These are phyloP conservation scores for Drosophila gunungcola DNA, from an alignment of 1,140 invertebrate genomes.

Conservation along the genomic window DNA sequence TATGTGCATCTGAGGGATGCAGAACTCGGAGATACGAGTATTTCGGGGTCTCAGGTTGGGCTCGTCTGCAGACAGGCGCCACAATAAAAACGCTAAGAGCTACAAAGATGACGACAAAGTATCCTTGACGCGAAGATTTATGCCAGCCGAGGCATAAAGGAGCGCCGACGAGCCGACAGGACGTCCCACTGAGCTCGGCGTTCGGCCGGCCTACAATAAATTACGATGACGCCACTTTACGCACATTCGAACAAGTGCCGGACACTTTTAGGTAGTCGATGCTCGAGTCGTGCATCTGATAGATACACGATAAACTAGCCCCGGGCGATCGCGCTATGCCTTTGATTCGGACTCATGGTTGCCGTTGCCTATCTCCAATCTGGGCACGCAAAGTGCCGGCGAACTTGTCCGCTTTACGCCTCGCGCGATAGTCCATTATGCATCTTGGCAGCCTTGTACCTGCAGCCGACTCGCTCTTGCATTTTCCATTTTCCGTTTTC, in stretches of 20 bases:
- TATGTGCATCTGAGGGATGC: constrained; percentile 16
- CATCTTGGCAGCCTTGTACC: constrained; percentile 13
- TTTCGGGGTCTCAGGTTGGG: constrained; percentile 21
- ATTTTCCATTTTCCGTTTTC: constrained; percentile 8
- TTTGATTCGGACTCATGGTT: constrained; percentile 46
- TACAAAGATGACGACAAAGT: constrained; percentile 82
- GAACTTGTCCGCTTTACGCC: constrained; percentile 77
- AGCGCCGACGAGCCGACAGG: constrained; percentile 51
- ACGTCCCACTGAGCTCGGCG: constrained; percentile 70
- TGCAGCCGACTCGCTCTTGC: constrained; percentile 18
- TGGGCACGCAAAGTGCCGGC: constrained; percentile 73
- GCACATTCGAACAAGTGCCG: constrained; percentile 82
- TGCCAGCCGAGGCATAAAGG: constrained; percentile 50
- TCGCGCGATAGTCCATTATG: constrained; percentile 47
- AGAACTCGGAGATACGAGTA: constrained; percentile 19
- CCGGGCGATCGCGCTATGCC: constrained; percentile 62
- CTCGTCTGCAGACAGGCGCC: constrained; percentile 72
- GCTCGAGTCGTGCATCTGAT: constrained; percentile 26
- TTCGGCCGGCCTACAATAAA: constrained; percentile 68
- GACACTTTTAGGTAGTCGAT: constrained; percentile 76
- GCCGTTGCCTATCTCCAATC: constrained; percentile 18
- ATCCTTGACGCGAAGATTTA: constrained; percentile 82
- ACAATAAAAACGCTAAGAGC: constrained; percentile 78
- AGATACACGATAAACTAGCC: constrained; percentile 65
- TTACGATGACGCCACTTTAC: constrained; percentile 83